Percentiles rank a stretch among this genome's conserved stretches.
Conservation (phyloP, 2,113 vertebrate genomes). For the Motacilla tschutschensis region DNA sequence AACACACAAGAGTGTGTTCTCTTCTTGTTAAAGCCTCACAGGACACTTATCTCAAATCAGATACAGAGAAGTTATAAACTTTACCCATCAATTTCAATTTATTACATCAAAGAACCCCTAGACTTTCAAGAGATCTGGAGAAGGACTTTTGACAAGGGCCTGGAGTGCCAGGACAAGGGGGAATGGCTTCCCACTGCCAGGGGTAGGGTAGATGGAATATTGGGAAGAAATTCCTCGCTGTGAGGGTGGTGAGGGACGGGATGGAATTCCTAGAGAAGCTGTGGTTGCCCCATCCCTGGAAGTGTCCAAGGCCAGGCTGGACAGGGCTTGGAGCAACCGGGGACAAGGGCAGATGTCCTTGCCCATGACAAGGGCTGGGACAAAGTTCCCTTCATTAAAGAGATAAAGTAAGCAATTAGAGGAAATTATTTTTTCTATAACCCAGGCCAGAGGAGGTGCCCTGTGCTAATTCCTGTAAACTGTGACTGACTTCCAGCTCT, state of each 20-base stretch:
- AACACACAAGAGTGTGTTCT: neutral
- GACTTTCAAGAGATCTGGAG: neutral
- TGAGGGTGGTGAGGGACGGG: neutral
- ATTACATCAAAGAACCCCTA: neutral
- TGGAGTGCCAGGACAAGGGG: neutral
- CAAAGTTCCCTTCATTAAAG: neutral
- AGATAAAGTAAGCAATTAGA: neutral
- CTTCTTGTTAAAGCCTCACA: neutral
- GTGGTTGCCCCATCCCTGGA: neutral
- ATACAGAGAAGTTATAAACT: neutral
- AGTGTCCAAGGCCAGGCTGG: neutral
- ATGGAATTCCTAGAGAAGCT: neutral
- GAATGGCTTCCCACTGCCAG: neutral
- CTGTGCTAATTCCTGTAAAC: neutral
- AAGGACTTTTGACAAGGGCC: neutral
- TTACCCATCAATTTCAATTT: neutral
- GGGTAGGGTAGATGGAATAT: neutral
- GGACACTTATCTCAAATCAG: neutral
- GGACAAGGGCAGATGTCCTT: neutral
- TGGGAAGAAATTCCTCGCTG: neutral
- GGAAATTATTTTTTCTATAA: fast-evolving
- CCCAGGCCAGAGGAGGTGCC: neutral
- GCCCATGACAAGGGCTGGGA: neutral
- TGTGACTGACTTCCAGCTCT: neutral
- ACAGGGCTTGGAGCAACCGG: neutral